phyloP scores from a whole-genome alignment of 2,797 vertebrate genomes.

The Lacerta viridis region DNA sequence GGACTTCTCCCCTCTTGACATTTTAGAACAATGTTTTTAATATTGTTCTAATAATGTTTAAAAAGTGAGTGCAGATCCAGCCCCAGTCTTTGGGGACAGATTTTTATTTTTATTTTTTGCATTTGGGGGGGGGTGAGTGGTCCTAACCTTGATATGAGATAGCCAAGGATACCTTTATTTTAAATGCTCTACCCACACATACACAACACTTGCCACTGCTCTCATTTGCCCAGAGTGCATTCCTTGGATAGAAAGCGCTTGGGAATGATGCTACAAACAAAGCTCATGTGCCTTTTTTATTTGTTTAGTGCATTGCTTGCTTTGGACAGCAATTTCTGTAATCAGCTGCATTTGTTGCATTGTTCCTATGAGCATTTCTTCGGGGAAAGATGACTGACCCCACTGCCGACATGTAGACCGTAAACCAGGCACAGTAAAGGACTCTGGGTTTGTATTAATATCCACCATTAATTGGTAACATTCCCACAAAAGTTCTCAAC shows the following conservation, averaged over 20 bases:
- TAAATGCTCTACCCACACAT: neutral
- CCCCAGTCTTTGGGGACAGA: neutral
- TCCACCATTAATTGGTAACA: neutral
- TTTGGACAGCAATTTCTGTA: neutral
- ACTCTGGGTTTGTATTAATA: neutral
- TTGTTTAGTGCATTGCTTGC: neutral
- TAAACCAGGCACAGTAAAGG: neutral
- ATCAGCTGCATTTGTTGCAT: neutral
- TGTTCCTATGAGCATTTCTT: neutral
- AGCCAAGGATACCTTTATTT: neutral
- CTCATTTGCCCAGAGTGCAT: neutral
- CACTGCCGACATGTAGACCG: neutral
- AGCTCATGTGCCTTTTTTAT: neutral
- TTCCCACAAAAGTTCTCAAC: neutral
- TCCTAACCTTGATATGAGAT: neutral
- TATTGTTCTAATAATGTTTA: too few relatives aligned
- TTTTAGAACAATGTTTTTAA: neutral
- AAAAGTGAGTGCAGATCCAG: neutral
- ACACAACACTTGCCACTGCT: neutral
- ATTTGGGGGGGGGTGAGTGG: neutral
- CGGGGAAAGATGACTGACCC: too few relatives aligned
- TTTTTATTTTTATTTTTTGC: neutral
- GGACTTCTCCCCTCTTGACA: too few relatives aligned
- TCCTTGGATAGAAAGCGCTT: neutral
- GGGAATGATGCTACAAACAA: neutral